A percentile compares a stretch with the other conserved stretches of the same genome.
phyloP scores from a whole-genome alignment of 2,113 vertebrate genomes.

The Paradoxurus hermaphroditus region DNA sequence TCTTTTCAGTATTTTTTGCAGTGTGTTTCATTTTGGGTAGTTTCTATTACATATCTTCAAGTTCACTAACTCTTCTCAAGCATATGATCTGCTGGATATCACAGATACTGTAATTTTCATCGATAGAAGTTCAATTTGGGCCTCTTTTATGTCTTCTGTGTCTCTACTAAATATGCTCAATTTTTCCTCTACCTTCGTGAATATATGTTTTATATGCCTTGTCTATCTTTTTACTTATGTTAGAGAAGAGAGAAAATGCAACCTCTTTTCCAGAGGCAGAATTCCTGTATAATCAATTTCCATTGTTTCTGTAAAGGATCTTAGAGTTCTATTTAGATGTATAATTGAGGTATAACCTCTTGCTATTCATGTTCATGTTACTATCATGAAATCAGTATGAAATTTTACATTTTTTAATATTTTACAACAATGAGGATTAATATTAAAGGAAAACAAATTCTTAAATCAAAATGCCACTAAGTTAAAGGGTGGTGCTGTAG shows the following conservation, averaged over 20 bases:
- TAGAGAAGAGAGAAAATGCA: not conserved
- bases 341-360: not conserved
- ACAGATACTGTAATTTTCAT: not conserved
- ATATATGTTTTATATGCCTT: not conserved
- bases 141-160: not conserved
- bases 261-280: not conserved
- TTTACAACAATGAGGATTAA: not conserved
- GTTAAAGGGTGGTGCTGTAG: not conserved
- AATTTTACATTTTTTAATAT: not conserved
- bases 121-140: not conserved
- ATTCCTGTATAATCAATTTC: not conserved
- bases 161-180: not conserved
- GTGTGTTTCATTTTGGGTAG: not conserved
- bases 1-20: not conserved
- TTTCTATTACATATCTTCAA: not conserved
- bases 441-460: not conserved
- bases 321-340: not conserved
- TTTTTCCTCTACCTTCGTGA: not conserved
- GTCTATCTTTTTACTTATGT: not conserved
- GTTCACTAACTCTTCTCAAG: not conserved
- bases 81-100: not conserved
- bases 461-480: not conserved
- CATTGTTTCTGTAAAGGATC: not conserved
- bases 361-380: not conserved
- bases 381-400: conserved; percentile 27